phyloP scores from a whole-genome alignment of 2,113 vertebrate species.

The Mionectes macconnelli region DNA sequence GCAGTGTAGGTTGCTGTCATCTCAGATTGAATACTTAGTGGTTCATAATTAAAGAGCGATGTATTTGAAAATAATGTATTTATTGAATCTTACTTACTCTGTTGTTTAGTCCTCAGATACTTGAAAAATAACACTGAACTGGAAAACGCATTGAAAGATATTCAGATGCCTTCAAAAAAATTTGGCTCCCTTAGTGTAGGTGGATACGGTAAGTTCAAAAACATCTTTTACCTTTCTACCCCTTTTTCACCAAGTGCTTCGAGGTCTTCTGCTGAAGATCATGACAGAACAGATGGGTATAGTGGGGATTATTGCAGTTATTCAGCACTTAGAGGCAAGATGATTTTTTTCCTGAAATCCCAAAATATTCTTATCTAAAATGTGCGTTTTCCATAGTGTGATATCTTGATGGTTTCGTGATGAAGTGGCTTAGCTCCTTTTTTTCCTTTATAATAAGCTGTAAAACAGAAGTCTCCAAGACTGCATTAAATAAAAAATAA shows the following conservation, averaged over 20 bases:
- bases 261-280: not conserved
- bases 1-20: not conserved
- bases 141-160: conserved; percentile 75
- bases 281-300: not conserved
- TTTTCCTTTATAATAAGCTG: not conserved
- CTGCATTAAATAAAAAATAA: not conserved
- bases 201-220: conserved; percentile 81
- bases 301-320: not conserved
- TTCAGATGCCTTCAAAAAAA: conserved; percentile 87
- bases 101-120: conserved; percentile 75
- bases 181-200: conserved; percentile 69
- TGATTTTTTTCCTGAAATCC: not conserved
- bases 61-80: not conserved
- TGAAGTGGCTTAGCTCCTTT: not conserved
- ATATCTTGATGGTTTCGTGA: not conserved
- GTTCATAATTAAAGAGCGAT: not conserved
- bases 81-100: not conserved
- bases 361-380: not conserved
- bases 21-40: not conserved
- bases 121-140: conserved; percentile 88
- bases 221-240: not conserved
- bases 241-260: not conserved
- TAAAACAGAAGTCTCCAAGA: not conserved
- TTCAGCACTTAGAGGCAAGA: not conserved
- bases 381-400: not conserved